Evolutionary conservation across 2,113 vertebrate species (phyloP).

Genomic region (Elaphurus davidianus): DNA sequence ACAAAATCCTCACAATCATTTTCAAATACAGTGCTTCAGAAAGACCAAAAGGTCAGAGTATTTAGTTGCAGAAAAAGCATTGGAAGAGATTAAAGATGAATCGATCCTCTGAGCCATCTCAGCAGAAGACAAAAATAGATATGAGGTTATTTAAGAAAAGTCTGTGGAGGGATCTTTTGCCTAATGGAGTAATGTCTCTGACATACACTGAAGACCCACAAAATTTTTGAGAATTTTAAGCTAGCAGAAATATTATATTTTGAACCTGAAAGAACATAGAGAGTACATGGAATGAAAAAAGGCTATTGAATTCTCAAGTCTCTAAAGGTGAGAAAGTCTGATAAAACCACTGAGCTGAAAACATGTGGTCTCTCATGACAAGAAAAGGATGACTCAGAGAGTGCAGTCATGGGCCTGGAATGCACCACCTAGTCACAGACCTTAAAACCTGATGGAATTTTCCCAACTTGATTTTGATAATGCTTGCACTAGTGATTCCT

Average conservation of each 20-base stretch:
- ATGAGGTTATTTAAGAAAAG: neutral
- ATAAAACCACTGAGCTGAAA: neutral
- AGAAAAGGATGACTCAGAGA: neutral
- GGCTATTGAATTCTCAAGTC: neutral
- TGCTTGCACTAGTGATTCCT: neutral
- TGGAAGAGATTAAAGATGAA: neutral
- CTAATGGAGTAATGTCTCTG: neutral
- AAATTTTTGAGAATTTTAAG: neutral
- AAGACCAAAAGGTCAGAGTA: neutral
- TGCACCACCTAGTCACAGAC: rapidly evolving
- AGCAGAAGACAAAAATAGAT: neutral
- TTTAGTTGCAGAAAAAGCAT: neutral
- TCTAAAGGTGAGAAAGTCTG: neutral
- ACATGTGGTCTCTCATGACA: neutral
- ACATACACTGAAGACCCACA: neutral
- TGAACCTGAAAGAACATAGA: neutral
- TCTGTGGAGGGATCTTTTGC: neutral
- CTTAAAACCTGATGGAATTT: neutral
- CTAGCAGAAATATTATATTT: neutral
- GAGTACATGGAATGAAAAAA: neutral
- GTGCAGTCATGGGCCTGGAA: rapidly evolving
- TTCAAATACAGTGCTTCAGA: neutral
- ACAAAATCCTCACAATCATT: neutral
- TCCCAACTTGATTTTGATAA: neutral
- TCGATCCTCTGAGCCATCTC: neutral